A percentile compares a stretch with the other conserved stretches of the same genome.
Evolutionary conservation across 2,888 invertebrate species (phyloP).

Genomic region (Pollenia labialis): DNA sequence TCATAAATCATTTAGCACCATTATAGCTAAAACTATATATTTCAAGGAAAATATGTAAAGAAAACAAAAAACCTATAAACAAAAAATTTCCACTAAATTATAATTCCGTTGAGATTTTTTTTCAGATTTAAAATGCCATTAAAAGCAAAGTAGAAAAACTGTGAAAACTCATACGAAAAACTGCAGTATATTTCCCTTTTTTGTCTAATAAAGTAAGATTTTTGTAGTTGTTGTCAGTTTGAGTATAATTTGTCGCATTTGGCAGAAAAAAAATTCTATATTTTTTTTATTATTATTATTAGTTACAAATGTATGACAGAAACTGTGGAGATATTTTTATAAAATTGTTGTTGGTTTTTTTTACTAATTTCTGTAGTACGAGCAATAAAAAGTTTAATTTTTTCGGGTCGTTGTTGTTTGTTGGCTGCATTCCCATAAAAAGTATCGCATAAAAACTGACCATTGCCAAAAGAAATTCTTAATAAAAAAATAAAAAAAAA

Average conservation of each 20-base stretch:
- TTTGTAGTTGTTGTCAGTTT: neutral
- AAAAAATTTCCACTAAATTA: conserved; percentile 29
- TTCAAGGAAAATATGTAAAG: too few relatives aligned
- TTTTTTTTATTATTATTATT: neutral
- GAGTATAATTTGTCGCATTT: conserved; percentile 58
- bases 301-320: neutral
- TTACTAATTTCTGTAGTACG: conserved; percentile 42
- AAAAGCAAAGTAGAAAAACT: conserved; percentile 30
- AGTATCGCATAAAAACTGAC: conserved; percentile 61
- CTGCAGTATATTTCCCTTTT: conserved; percentile 10
- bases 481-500: conserved; percentile 2
- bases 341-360: conserved; percentile 3
- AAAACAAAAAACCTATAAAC: conserved; percentile 2
- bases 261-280: conserved; percentile 19
- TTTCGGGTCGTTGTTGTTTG: conserved; percentile 19
- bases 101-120: conserved; percentile 20
- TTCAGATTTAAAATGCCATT: conserved; percentile 14
- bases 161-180: neutral
- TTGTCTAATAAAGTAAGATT: neutral
- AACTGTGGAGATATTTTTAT: conserved; percentile 12
- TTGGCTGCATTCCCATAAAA: conserved; percentile 64
- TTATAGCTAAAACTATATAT: too few relatives aligned
- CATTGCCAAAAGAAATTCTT: conserved; percentile 56
- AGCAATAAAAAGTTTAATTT: conserved; percentile 44
- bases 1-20: too few relatives aligned